Evolutionary conservation across 2,888 invertebrate species (phyloP).

Genomic region (Apantesis nais): DNA sequence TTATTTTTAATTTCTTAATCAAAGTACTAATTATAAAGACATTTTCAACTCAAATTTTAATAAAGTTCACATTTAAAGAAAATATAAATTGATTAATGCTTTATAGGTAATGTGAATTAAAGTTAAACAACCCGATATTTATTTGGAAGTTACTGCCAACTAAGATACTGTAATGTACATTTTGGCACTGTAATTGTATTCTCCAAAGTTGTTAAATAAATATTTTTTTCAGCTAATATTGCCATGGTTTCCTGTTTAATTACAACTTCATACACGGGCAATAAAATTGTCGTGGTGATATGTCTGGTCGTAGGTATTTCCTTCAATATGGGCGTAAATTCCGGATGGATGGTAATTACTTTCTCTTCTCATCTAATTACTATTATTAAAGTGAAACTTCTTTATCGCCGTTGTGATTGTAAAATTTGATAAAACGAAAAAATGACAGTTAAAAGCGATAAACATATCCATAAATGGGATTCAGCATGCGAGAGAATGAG

Average conservation of each 20-base stretch:
- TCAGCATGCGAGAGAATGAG: too few species aligned
- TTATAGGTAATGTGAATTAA: neutral
- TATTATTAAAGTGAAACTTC: too few species aligned
- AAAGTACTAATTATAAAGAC: neutral
- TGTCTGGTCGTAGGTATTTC: constrained; percentile 85
- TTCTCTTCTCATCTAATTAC: neutral
- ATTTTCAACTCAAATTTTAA: neutral
- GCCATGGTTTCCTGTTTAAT: constrained; percentile 54
- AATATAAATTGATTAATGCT: neutral
- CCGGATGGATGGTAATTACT: constrained; percentile 79
- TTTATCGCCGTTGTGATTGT: too few species aligned
- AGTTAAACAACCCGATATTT: too few species aligned
- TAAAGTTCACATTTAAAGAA: neutral
- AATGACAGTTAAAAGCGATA: too few species aligned
- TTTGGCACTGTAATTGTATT: neutral
- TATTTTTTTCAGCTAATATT: constrained; percentile 52
- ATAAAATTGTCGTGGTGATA: constrained; percentile 72
- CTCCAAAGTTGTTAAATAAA: neutral
- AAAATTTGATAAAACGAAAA: too few species aligned
- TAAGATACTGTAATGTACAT: too few species aligned
- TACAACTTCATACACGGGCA: constrained; percentile 71
- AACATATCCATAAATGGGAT: too few species aligned
- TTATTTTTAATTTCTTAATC: neutral
- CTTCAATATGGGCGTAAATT: constrained; percentile 83
- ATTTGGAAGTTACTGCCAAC: too few species aligned